Percentiles rank a stretch among this genome's conserved stretches.
Evolutionary conservation across 2,797 vertebrate genomes (phyloP).

Genomic region (Cryptoblepharus egeriae): DNA sequence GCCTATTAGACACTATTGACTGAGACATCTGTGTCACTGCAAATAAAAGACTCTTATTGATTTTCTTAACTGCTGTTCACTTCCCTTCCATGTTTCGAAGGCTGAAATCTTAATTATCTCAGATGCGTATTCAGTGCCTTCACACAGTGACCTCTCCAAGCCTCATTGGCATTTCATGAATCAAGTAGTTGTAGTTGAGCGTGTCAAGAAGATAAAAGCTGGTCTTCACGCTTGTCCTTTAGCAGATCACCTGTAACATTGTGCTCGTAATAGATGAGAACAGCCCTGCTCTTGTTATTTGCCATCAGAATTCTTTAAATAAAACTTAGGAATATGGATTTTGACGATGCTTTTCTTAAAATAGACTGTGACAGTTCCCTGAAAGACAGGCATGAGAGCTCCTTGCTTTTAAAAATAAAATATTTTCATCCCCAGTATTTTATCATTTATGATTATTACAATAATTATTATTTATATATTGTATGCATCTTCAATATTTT

Average conservation of each 20-base stretch:
- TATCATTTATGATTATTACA: too few relatives aligned
- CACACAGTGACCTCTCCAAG: conserved; percentile 78
- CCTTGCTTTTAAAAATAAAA: background rate
- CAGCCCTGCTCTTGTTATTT: conserved; percentile 60
- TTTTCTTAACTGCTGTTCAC: conserved; percentile 96
- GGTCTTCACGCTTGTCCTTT: conserved; percentile 75
- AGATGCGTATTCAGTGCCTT: conserved; percentile 91
- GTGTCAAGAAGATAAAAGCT: conserved; percentile 85
- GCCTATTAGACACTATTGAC: conserved; percentile 99
- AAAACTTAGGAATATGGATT: conserved; percentile 53
- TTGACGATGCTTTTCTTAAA: background rate
- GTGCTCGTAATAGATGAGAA: conserved; percentile 73
- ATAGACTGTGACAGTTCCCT: background rate
- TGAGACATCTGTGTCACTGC: conserved; percentile 99
- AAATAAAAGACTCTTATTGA: conserved; percentile 99
- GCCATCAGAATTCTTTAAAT: conserved; percentile 68
- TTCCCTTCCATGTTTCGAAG: conserved; percentile 90
- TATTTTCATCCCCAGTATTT: background rate
- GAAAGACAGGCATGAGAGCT: too few relatives aligned
- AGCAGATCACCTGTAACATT: conserved; percentile 77
- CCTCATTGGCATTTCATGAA: conserved; percentile 81
- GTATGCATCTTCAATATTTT: background rate
- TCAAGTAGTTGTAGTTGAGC: conserved; percentile 80
- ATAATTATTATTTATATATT: too few relatives aligned
- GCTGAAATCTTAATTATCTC: conserved; percentile 99